Evolutionary conservation across 1,140 invertebrate genomes (phyloP).

Genomic region (Wiebesia pumilae): DNA sequence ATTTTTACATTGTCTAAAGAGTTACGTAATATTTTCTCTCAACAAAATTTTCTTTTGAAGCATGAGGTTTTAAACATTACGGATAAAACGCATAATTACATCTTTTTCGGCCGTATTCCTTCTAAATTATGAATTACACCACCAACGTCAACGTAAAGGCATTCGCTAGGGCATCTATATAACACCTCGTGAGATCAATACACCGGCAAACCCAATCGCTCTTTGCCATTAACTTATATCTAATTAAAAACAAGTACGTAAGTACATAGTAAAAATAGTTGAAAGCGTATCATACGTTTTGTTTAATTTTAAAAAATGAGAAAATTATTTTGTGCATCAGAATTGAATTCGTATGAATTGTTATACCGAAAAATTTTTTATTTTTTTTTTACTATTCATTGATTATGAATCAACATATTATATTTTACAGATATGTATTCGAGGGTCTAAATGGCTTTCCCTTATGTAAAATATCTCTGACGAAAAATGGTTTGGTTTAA

Average conservation of each 20-base stretch:
- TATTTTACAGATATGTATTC: too few species aligned
- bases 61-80: constrained; percentile 7
- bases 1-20: constrained; percentile 24
- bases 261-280: constrained; percentile 61
- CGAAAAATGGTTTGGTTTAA: background rate
- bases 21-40: constrained; percentile 30
- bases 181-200: constrained; percentile 50
- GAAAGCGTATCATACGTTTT: constrained; percentile 49
- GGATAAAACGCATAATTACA: constrained; percentile 17
- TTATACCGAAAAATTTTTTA: too few species aligned
- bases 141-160: constrained; percentile 22
- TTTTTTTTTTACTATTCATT: background rate
- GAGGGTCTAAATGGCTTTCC: background rate
- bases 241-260: constrained; percentile 64
- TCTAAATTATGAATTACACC: background rate
- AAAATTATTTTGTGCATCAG: constrained; percentile 22
- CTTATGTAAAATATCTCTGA: background rate
- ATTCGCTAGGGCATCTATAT: constrained; percentile 23
- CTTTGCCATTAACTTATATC: constrained; percentile 59
- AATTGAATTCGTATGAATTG: background rate
- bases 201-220: constrained; percentile 37
- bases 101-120: constrained; percentile 16
- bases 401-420: background rate
- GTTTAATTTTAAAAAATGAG: background rate
- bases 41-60: constrained; percentile 26